Evolutionary conservation across 1,140 invertebrate species (phyloP).

Genomic region (Macrosteles quadrilineatus): DNA sequence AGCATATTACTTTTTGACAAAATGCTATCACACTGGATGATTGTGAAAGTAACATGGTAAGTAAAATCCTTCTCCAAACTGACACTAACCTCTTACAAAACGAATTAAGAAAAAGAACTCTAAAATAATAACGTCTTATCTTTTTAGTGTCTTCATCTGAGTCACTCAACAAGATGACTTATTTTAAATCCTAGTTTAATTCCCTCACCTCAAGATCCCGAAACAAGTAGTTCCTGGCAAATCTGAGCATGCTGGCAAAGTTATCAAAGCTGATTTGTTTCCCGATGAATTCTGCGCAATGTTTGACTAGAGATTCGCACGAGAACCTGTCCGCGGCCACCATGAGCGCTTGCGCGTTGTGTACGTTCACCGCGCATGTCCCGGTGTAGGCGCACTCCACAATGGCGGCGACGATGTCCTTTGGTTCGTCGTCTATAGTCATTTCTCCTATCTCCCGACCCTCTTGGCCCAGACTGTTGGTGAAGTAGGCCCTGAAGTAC

Average conservation of each 20-base stretch:
- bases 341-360: conserved; percentile 63
- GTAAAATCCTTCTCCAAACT: too few relatives aligned
- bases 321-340: conserved; percentile 65
- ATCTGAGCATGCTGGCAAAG: conserved; percentile 68
- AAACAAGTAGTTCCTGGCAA: conserved; percentile 69
- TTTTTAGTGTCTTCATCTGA: too few relatives aligned
- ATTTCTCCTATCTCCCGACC: conserved; percentile 55
- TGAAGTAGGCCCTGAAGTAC: conserved; percentile 67
- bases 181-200: too few relatives aligned
- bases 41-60: too few relatives aligned
- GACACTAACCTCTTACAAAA: too few relatives aligned
- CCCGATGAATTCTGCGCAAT: conserved; percentile 61
- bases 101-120: too few relatives aligned
- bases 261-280: conserved; percentile 59
- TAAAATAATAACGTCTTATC: too few relatives aligned
- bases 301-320: conserved; percentile 60
- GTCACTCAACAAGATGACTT: too few relatives aligned
- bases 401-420: conserved; percentile 53
- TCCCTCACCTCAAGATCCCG: conserved; percentile 55
- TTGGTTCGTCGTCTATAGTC: conserved; percentile 43
- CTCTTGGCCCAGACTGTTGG: conserved; percentile 54
- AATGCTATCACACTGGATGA: too few relatives aligned
- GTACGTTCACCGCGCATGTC: conserved; percentile 56
- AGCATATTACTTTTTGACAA: too few relatives aligned
- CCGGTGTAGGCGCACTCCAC: conserved; percentile 69